phyloP scores from a whole-genome alignment of 2,113 vertebrate species.

The Megaleporinus macrocephalus region DNA sequence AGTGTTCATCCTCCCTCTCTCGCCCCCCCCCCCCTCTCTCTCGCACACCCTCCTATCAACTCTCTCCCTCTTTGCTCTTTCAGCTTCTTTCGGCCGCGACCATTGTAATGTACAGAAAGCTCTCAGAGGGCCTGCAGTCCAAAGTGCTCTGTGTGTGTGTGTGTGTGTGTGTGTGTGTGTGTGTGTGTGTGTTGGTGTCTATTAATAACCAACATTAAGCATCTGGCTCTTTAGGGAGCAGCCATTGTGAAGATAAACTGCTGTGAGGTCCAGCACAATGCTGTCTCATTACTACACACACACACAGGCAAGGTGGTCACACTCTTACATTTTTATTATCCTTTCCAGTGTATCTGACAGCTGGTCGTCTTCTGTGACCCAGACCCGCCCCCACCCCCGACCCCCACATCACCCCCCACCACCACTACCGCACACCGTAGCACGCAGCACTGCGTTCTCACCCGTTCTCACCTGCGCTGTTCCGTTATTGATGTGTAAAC shows the following conservation, averaged over 20 bases:
- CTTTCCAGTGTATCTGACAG: conserved; percentile 35
- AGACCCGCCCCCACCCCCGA: conserved; percentile 13
- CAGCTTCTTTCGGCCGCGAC: conserved; percentile 13
- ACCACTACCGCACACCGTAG: too few species aligned
- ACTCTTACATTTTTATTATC: conserved; percentile 44
- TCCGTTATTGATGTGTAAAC: too few species aligned
- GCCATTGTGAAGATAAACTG: conserved; percentile 56
- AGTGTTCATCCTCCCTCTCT: neutral
- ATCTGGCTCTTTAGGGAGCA: conserved; percentile 50
- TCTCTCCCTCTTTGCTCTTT: neutral
- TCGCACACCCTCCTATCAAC: neutral
- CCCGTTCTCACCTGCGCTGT: too few species aligned
- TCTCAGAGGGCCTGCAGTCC: conserved; percentile 42
- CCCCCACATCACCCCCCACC: too few species aligned
- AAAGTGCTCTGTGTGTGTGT: conserved; percentile 31
- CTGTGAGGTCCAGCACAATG: conserved; percentile 55
- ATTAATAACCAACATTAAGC: conserved; percentile 57
- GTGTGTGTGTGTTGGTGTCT: conserved; percentile 32
- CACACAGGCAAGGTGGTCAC: conserved; percentile 17
- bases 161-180: conserved; percentile 9
- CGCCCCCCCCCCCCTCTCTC: too few species aligned
- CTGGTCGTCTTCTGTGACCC: conserved; percentile 45
- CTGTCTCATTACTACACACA: conserved; percentile 47
- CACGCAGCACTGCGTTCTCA: too few species aligned
- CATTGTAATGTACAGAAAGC: conserved; percentile 31